These are phyloP conservation scores for Urocynchramus pylzowi DNA, from an alignment of 2,113 vertebrate genomes.

Conservation along the genomic window DNA sequence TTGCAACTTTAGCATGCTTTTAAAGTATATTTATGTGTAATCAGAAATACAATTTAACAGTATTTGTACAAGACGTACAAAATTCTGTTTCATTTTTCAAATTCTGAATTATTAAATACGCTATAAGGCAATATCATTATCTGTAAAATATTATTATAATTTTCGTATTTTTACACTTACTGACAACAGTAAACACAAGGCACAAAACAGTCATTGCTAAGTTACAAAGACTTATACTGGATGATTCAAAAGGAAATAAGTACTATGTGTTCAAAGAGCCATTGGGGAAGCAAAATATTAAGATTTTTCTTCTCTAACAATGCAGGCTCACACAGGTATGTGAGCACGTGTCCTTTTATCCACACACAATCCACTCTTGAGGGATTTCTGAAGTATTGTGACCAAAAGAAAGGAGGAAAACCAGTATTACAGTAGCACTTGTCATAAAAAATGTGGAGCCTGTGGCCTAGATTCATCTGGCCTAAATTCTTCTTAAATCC, in stretches of 20 bases:
- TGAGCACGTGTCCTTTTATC: neutral
- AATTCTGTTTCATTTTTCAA: neutral
- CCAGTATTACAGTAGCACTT: neutral
- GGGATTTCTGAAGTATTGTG: neutral
- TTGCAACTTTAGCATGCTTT: neutral
- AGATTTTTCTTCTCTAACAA: neutral
- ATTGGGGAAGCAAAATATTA: neutral
- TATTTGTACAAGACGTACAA: neutral
- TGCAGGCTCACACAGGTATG: neutral
- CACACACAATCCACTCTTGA: neutral
- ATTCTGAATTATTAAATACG: neutral
- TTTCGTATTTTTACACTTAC: neutral
- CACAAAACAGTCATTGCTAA: neutral
- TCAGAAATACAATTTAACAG: neutral
- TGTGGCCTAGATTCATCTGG: constrained; percentile 49
- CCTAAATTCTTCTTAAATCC: constrained; percentile 44
- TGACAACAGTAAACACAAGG: neutral
- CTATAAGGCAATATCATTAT: neutral
- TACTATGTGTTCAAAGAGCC: neutral
- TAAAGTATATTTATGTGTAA: neutral
- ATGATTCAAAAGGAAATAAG: neutral
- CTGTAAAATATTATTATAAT: neutral
- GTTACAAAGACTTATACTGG: neutral
- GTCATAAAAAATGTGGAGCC: neutral
- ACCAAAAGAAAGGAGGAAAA: neutral